These are phyloP conservation scores for Pelosia muscerda DNA, from an alignment of 2,888 invertebrate species.

Conservation along the genomic window DNA sequence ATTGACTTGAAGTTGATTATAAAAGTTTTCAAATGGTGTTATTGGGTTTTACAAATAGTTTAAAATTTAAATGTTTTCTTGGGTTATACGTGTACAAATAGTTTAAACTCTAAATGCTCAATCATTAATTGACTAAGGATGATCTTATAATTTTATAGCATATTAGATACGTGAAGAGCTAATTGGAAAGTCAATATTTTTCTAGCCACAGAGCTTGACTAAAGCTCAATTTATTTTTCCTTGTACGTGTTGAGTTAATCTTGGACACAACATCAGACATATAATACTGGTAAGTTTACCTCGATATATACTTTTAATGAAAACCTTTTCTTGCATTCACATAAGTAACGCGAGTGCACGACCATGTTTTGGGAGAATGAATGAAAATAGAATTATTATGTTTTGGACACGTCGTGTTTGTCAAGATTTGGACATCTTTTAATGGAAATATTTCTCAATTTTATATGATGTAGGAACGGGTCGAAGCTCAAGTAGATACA, in stretches of 20 bases:
- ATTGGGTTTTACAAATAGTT: neutral
- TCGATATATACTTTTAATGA: neutral
- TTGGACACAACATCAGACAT: slow-evolving; percentile 2
- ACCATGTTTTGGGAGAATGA: too few relatives aligned
- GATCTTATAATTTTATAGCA: neutral
- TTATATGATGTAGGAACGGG: too few relatives aligned
- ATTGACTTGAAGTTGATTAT: neutral
- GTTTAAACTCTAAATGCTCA: neutral
- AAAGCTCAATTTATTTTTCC: neutral
- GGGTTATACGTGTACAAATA: neutral
- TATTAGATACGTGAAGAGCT: neutral
- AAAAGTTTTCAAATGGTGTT: neutral
- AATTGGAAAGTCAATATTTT: neutral
- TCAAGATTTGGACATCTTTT: too few relatives aligned
- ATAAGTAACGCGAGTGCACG: too few relatives aligned
- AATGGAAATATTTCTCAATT: too few relatives aligned
- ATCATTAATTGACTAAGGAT: too few relatives aligned
- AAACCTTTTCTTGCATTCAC: neutral
- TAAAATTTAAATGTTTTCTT: neutral
- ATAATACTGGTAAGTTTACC: neutral
- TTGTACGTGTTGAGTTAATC: neutral
- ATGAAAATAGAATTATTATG: too few relatives aligned
- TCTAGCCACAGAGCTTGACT: neutral
- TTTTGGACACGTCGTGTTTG: too few relatives aligned
- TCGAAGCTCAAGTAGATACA: too few relatives aligned